Evolutionary conservation across 2,113 vertebrate genomes (phyloP), one percentile per base, ranked within the genome.

Genomic region (Lagopus leucura): DNA sequence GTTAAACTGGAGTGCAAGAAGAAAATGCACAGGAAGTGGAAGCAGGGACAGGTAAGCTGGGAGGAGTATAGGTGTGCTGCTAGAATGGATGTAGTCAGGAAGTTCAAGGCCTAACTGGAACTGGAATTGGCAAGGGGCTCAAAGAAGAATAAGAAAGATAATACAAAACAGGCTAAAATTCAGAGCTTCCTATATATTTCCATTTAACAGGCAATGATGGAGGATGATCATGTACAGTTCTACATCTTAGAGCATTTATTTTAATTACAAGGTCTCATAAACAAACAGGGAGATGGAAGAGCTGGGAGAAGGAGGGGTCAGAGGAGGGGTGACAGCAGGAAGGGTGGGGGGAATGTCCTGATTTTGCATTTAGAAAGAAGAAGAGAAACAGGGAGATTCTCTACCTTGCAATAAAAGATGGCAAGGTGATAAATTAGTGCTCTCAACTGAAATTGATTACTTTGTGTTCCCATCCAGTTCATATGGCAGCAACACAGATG

Each of bases 371-470:
- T 91, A 89, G 58, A 61, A 87, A 90, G 77, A 66, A 89, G 66
- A 86, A 70, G 54, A n/a, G 74, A 81, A 94, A 73, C 58, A 88
- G 82, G 61, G 70, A 95, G 79, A 97, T 97, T 96, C 97, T 98
- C 97, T 94, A 92, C 94, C 95, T 97, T 97, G 97, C 97, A 98
- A 98, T 98, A 98, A 98, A 98, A 97, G 97, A 98, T 99, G 98
- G 99, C 99, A 99, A 98, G 95, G 98, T 99, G 99, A 99, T 99
- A 98, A 99, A 99, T 99, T 99, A 99, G 98, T 97, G 97, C 98
- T 99, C 98, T 99, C 99, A 98, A 98, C 98, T 98, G 98, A 98
- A 99, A 99, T 99, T 98, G 99, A 99, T 99, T 98, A 98, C 98
- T 98, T 97, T 96, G 97, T 98, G 98, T 98, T 99, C 98, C 98